A percentile compares a stretch with the other conserved stretches of the same genome.
Evolutionary conservation across 2,113 vertebrate genomes (phyloP).

Genomic region (Ameiurus melas): DNA sequence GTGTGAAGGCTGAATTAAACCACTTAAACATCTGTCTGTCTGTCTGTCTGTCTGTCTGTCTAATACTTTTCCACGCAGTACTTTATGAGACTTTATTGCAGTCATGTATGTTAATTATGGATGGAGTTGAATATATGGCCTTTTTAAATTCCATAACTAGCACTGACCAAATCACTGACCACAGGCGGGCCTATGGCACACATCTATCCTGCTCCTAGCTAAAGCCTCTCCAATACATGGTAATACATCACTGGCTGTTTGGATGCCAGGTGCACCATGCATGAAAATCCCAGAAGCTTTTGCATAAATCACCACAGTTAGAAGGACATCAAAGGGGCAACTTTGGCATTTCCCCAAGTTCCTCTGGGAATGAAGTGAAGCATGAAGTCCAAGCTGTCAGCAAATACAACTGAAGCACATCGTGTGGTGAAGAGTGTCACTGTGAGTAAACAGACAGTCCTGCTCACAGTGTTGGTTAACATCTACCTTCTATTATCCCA

Average conservation of each 20-base stretch:
- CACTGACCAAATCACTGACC: neutral
- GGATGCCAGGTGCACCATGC: constrained; percentile 8
- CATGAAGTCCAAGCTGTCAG: constrained; percentile 47
- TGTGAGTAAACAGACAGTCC: constrained; percentile 38
- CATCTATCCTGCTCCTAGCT: neutral
- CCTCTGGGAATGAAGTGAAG: constrained; percentile 32
- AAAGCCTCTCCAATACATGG: neutral
- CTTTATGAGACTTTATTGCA: neutral
- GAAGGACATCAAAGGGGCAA: constrained; percentile 12
- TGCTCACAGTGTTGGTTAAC: constrained; percentile 31
- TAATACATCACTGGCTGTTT: constrained; percentile 14
- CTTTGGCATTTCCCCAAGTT: constrained; percentile 41
- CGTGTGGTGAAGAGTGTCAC: constrained; percentile 29
- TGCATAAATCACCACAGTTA: constrained; percentile 32
- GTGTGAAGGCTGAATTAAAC: constrained; percentile 24
- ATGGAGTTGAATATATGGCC: neutral
- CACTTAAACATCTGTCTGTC: neutral
- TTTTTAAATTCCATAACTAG: neutral
- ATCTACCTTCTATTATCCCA: constrained; percentile 14
- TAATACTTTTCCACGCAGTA: neutral
- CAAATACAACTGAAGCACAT: constrained; percentile 43
- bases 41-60: neutral
- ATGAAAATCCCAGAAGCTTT: constrained; percentile 30
- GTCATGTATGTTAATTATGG: neutral
- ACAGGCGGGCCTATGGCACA: neutral